A percentile compares a stretch with the other conserved stretches of the same genome.
phyloP scores from a whole-genome alignment of 2,888 invertebrate genomes.

The Drosophila lacicola region DNA sequence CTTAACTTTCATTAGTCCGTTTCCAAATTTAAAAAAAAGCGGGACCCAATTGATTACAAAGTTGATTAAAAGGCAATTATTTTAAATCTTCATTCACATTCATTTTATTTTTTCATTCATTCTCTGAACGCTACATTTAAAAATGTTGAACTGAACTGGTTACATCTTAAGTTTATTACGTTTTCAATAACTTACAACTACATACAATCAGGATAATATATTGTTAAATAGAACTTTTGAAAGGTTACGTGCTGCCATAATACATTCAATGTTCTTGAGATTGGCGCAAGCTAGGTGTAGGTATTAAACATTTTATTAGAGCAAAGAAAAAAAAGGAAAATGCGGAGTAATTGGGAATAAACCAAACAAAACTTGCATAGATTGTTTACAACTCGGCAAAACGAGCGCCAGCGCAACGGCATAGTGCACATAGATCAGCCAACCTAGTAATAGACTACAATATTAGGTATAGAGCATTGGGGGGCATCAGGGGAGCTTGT shows the following conservation, averaged over 20 bases:
- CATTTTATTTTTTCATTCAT: slow-evolving; percentile 13
- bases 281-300: slow-evolving; percentile 41
- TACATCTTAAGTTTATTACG: slow-evolving; percentile 75
- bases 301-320: slow-evolving; percentile 18
- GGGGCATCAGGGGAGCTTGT: slow-evolving; percentile 39
- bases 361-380: slow-evolving; percentile 34
- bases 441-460: slow-evolving; percentile 58
- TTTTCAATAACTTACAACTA: slow-evolving; percentile 75
- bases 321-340: slow-evolving; percentile 18
- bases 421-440: slow-evolving; percentile 59
- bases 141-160: slow-evolving; percentile 57
- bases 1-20: not conserved
- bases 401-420: slow-evolving; percentile 54
- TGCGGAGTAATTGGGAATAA: slow-evolving; percentile 17
- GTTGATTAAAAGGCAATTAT: slow-evolving; percentile 3
- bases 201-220: slow-evolving; percentile 56
- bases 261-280: slow-evolving; percentile 57
- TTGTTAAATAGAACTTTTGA: slow-evolving; percentile 60
- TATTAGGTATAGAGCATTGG: slow-evolving; percentile 70
- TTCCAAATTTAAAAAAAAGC: not conserved
- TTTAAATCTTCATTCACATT: slow-evolving; percentile 25
- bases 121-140: not conserved
- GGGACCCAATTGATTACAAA: not conserved
- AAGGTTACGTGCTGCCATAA: slow-evolving; percentile 44
- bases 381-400: slow-evolving; percentile 49